Conservation (phyloP, 2,797 vertebrate genomes). For the Fringilla coelebs region DNA sequence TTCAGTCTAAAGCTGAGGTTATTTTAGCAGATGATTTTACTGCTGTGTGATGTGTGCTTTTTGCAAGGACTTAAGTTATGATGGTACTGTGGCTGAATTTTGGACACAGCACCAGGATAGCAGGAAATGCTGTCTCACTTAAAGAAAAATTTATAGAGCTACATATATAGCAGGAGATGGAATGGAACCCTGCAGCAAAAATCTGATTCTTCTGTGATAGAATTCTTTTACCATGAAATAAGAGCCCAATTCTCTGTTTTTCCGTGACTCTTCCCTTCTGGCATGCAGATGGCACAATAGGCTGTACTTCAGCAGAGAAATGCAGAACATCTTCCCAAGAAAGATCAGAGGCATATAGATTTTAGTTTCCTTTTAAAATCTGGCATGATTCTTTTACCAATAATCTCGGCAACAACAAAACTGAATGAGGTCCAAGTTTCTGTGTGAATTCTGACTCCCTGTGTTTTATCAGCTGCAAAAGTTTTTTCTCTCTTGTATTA, state of each 20-base stretch:
- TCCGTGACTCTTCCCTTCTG: background rate
- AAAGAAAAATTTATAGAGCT: background rate
- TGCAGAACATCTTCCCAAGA: background rate
- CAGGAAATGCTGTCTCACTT: background rate
- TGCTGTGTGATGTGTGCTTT: background rate
- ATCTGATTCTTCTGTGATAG: background rate
- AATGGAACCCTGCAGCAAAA: background rate
- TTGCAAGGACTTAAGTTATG: background rate
- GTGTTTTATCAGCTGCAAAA: background rate
- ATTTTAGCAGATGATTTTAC: background rate
- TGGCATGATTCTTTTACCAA: background rate
- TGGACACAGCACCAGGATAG: background rate
- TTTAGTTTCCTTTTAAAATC: background rate
- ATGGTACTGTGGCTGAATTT: background rate
- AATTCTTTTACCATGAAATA: background rate
- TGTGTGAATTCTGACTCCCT: background rate
- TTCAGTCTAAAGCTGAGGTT: background rate
- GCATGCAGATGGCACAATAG: background rate
- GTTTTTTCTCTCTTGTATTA: background rate
- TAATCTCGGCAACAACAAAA: background rate
- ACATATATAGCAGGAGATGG: background rate
- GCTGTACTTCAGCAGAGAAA: background rate
- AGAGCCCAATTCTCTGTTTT: background rate
- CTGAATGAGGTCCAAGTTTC: background rate
- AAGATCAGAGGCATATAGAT: background rate